These are phyloP conservation scores for Gopherus flavomarginatus DNA, from an alignment of 2,113 vertebrate species.

Conservation along the genomic window DNA sequence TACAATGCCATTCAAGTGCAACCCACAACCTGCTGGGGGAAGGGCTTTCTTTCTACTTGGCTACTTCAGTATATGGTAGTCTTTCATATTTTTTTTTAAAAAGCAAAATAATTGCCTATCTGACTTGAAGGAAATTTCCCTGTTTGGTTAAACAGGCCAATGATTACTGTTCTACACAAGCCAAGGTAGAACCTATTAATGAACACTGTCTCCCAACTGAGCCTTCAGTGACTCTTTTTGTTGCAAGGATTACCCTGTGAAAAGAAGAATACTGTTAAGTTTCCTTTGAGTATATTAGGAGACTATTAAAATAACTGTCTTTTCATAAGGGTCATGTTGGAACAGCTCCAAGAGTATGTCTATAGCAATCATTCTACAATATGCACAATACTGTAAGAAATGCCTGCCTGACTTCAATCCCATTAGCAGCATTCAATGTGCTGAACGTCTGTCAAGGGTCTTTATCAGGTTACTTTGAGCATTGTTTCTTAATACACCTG, in stretches of 20 bases:
- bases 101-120: slow-evolving; percentile 51
- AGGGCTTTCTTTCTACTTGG: slow-evolving; percentile 20
- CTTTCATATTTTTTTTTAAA: neutral
- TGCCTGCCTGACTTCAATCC: slow-evolving; percentile 52
- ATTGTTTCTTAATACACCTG: slow-evolving; percentile 44
- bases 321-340: slow-evolving; percentile 32
- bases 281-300: slow-evolving; percentile 26
- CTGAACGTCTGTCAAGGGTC: slow-evolving; percentile 30
- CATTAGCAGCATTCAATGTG: slow-evolving; percentile 42
- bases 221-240: neutral
- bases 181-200: slow-evolving; percentile 52
- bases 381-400: slow-evolving; percentile 33
- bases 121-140: slow-evolving; percentile 45
- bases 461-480: slow-evolving; percentile 11
- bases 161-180: slow-evolving; percentile 26
- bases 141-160: slow-evolving; percentile 33
- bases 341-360: neutral
- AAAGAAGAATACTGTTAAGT: slow-evolving; percentile 3
- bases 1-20: neutral
- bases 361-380: slow-evolving; percentile 5
- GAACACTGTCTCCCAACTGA: slow-evolving; percentile 28
- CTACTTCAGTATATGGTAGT: neutral
- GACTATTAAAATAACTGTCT: slow-evolving; percentile 61
- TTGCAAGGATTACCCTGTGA: slow-evolving; percentile 26
- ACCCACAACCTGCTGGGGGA: neutral